A percentile compares a stretch with the other conserved stretches of the same genome.
Evolutionary conservation across 1,140 invertebrate genomes (phyloP).

Genomic region (Lineus longissimus): DNA sequence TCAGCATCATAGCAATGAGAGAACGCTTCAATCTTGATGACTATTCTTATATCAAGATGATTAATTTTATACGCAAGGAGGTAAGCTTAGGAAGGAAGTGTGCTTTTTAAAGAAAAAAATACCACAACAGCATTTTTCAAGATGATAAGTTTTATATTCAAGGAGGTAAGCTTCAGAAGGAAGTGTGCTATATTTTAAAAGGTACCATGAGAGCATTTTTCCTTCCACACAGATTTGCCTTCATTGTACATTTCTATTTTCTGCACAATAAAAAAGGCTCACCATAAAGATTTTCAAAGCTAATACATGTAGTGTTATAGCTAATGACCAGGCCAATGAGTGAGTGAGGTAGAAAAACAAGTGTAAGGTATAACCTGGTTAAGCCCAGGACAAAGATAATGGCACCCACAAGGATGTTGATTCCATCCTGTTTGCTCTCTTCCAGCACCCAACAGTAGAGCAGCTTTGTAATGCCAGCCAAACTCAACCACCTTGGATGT

Average conservation of each 20-base stretch:
- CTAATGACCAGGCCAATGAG: no score
- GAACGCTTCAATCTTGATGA: constrained; percentile 71
- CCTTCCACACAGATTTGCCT: neutral
- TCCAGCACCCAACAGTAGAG: constrained; percentile 22
- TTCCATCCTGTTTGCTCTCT: no score
- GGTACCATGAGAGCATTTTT: neutral
- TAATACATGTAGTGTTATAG: no score
- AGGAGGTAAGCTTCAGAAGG: no score
- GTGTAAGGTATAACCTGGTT: no score
- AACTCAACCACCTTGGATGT: constrained; percentile 26
- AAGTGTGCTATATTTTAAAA: neutral
- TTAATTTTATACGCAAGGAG: constrained; percentile 76
- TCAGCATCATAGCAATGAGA: constrained; percentile 68
- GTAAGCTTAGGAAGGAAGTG: constrained; percentile 26
- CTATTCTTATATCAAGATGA: constrained; percentile 80
- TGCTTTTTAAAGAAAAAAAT: constrained; percentile 8
- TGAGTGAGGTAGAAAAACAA: no score
- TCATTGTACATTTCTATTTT: neutral
- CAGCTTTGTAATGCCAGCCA: neutral
- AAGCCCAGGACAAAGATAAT: no score
- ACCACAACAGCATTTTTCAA: neutral
- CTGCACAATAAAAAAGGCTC: no score
- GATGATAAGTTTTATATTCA: neutral
- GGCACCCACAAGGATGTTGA: no score
- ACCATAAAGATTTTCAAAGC: no score